phyloP scores from a whole-genome alignment of 2,113 vertebrate species.

The Ailurus styani region DNA sequence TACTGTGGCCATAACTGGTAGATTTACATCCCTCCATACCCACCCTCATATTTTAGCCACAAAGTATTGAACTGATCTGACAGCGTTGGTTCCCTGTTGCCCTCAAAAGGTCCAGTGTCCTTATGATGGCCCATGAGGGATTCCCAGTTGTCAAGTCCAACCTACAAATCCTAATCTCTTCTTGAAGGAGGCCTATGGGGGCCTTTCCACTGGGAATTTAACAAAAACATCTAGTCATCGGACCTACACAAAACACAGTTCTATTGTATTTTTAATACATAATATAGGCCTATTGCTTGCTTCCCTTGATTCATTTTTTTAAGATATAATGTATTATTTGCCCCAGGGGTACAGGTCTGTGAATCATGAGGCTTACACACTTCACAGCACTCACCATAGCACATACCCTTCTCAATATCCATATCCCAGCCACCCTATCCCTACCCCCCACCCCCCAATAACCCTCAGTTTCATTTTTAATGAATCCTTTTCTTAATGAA shows the following conservation, averaged over 20 bases:
- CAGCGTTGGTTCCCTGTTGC: neutral
- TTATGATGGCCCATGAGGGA: neutral
- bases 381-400: too few relatives aligned
- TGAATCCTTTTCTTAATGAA: neutral
- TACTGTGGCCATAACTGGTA: neutral
- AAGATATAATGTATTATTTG: too few relatives aligned
- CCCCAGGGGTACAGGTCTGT: too few relatives aligned
- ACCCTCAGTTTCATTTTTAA: too few relatives aligned
- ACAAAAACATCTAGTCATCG: neutral
- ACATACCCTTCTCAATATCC: too few relatives aligned
- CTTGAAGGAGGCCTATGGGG: neutral
- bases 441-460: too few relatives aligned
- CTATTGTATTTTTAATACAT: neutral
- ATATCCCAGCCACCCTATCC: too few relatives aligned
- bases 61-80: neutral
- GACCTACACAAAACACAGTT: neutral
- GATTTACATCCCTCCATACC: neutral
- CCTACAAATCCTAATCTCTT: neutral
- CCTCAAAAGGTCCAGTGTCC: neutral
- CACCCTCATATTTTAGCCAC: neutral
- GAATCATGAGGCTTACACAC: too few relatives aligned
- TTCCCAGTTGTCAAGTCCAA: neutral
- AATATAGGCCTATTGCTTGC: neutral
- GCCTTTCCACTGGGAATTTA: neutral
- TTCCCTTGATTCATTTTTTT: slow-evolving; percentile 1